These are phyloP conservation scores for Siniperca knerii DNA, from an alignment of 2,113 vertebrate genomes.

Conservation along the genomic window DNA sequence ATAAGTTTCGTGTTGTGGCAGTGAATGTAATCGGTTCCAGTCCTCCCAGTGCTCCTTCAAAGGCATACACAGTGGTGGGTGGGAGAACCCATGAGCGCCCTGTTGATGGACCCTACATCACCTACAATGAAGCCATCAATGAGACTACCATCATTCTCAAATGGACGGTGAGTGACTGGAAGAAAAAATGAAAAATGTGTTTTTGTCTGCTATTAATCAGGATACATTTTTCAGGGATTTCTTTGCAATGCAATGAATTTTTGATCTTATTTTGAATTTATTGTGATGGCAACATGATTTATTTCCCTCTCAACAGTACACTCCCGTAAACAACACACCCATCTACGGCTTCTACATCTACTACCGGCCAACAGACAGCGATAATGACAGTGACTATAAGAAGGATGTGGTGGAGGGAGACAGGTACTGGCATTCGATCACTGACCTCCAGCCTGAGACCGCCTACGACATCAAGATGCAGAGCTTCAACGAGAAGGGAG, in stretches of 20 bases:
- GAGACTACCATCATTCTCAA: constrained; percentile 98
- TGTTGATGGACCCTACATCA: constrained; percentile 95
- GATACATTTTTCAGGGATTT: background rate
- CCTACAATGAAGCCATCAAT: constrained; percentile 96
- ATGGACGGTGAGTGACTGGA: constrained; percentile 90
- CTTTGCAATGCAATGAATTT: background rate
- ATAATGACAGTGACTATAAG: constrained; percentile 99
- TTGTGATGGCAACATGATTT: constrained; percentile 29
- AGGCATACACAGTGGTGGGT: constrained; percentile 92
- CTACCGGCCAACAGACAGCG: constrained; percentile 98
- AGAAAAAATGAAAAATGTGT: background rate
- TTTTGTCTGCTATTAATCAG: background rate
- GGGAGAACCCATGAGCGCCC: constrained; percentile 90
- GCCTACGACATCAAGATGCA: constrained; percentile 99
- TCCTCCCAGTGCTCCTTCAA: constrained; percentile 92
- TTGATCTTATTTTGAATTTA: background rate
- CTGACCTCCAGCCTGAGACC: constrained; percentile 95
- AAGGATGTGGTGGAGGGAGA: constrained; percentile 97
- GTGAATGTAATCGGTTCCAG: constrained; percentile 96
- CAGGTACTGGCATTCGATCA: constrained; percentile 96
- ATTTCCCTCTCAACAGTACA: constrained; percentile 85
- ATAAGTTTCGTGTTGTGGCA: constrained; percentile 95
- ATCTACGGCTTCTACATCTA: constrained; percentile 99
- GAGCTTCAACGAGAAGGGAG: constrained; percentile 96
- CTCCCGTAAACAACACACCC: constrained; percentile 96